Evolutionary conservation across 2,113 vertebrate species (phyloP).

Genomic region (Vombatus ursinus): DNA sequence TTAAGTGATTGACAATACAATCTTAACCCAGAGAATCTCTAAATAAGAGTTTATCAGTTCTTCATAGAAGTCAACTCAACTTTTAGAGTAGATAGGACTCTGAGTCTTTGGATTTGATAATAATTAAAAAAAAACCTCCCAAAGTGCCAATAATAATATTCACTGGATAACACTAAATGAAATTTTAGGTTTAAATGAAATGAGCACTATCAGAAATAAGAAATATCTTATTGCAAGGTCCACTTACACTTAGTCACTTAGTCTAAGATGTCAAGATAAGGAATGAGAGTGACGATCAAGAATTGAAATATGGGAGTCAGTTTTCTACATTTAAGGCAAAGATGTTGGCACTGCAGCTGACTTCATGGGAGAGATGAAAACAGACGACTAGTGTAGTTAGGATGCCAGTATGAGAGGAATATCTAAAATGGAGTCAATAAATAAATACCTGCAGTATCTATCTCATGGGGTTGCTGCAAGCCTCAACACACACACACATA

Average conservation of each 20-base stretch:
- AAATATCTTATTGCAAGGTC: background rate
- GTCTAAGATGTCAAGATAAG: background rate
- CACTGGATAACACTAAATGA: background rate
- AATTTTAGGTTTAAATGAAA: constrained; percentile 37
- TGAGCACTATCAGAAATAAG: background rate
- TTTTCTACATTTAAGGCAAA: background rate
- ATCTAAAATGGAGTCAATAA: background rate
- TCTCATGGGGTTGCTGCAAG: background rate
- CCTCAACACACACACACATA: background rate
- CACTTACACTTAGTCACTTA: background rate
- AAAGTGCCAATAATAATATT: constrained; percentile 52
- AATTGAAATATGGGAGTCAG: background rate
- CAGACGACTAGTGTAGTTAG: background rate
- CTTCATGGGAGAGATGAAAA: background rate
- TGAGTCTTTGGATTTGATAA: constrained; percentile 45
- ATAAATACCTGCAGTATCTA: too few species aligned
- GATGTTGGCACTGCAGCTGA: background rate
- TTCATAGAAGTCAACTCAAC: constrained; percentile 52
- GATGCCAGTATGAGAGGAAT: background rate
- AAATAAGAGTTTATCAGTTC: constrained; percentile 26
- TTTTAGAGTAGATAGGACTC: constrained; percentile 36
- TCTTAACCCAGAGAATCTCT: constrained; percentile 39
- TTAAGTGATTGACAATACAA: background rate
- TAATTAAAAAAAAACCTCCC: background rate
- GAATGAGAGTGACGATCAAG: constrained; percentile 19